Base-by-base conservation (phyloP, 2,113 vertebrate species). In the Nerophis lumbriciformis region DNA sequence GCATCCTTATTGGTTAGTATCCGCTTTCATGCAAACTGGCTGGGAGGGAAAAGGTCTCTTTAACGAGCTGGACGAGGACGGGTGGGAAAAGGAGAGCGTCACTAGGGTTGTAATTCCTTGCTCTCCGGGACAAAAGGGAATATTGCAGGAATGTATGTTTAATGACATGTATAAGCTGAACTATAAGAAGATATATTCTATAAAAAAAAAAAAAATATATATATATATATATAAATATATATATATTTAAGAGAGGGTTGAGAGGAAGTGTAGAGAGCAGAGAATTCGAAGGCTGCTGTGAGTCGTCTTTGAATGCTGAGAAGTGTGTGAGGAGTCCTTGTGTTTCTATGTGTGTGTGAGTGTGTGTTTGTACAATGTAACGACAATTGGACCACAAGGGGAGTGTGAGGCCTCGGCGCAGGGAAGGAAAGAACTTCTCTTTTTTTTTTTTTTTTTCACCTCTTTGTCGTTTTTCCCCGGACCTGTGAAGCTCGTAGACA, bases 301-400 rank as follows among this genome's bases (percentile, higher is more conserved):
- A 42, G 38, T n/a, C 42, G 37, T 37, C 35, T 14, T 57, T 19
- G 7, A 11, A 44, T 57, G 16, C 35, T 44, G n/a, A 19, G 19
- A 55, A n/a, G 82, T 65, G 82, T 87, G 79, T 85, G 85, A 9
- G 6, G 39, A 5, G 39, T 42, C 8, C 10, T 9, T 45, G 42
- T 45, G 42, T 45, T 8, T 44, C 8, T 44, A 10, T 11, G 42
- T 11, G 42, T 44, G 42, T 44, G 42, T 42, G 4, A 7, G 42
- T 12, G 42, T 12, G 42, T 45, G 42, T 45, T 11, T 45, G 42
- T 45, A 19, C 19, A 2, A 19, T 19, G 42, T 45, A 12, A 77
- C 76, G 78, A 84, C 76, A 85, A 78, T 80, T 87, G 77, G 84
- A 85, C 87, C 87, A 88, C 89, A 86, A 84, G 87, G 86, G 87